Evolutionary conservation across 2,113 vertebrate species (phyloP), one percentile per base, ranked within the genome.

Genomic region (Scartelaos histophorus): DNA sequence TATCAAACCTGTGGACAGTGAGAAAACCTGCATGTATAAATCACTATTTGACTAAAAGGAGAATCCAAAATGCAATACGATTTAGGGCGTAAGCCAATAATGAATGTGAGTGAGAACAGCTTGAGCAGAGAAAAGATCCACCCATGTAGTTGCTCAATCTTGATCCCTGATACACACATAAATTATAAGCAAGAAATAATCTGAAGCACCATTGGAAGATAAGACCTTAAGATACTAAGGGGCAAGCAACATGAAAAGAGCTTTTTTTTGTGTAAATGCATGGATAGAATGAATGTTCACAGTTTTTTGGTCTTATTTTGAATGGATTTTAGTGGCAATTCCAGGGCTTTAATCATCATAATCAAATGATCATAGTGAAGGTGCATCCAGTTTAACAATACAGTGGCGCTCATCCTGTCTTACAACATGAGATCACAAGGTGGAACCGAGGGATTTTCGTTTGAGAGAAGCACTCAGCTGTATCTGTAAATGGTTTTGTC

Each of bases 1-100:
- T 69, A 45, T 9, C 64, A 7, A 78, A 51, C 54, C 69, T 45
- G n/a, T 71, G 4, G 54, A 56, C 24, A 71, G n/a, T 19, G 10
- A 66, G 65, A 25, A 11, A 57, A 22, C 21, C 21, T 21, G 51
- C 19, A n/a, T n/a, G 6, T 1, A 53, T 21, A 22, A 13, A 57
- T 57, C 21, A 16, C 5, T 56, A 12, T 56, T 24, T 56, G 2
- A 2, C 54, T 21, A 12, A 56, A 56, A 56, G 1, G 54, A 56
- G 21, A 12, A 1, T 58, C 22, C 22, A 25, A 58, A 15, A 25
- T 25, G 4, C 13, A 3, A 25, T 25, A 58, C 9, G 1, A 25
- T 25, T 24, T 58, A 5, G 56, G 22, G 56, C 24, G 25, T 43
- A 38, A 17, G 17, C 15, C 49, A 19, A 51, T n/a, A 9, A 53